These are phyloP conservation scores for Python bivittatus DNA, from an alignment of 2,113 vertebrate genomes.

Conservation along the genomic window DNA sequence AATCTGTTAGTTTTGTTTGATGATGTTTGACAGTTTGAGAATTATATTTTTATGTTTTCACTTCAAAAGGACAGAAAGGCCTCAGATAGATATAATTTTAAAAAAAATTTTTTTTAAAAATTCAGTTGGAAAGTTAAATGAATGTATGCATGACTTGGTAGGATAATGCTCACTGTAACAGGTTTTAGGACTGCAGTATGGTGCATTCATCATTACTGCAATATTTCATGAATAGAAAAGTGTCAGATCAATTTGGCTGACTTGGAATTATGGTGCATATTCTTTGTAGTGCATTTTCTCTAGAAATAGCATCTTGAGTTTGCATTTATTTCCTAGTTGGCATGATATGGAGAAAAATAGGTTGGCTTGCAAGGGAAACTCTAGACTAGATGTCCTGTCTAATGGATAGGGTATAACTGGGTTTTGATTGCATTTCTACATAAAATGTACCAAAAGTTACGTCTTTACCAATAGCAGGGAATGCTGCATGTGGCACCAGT, in stretches of 20 bases:
- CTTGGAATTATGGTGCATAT: not conserved
- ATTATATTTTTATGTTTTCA: constrained; percentile 6
- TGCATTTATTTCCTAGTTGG: too few relatives aligned
- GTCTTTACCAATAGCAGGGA: too few relatives aligned
- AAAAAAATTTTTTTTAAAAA: not conserved
- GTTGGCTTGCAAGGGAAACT: too few relatives aligned
- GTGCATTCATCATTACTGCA: not conserved
- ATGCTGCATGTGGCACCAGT: too few relatives aligned
- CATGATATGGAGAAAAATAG: too few relatives aligned
- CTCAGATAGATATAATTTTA: not conserved
- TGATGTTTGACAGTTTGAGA: not conserved
- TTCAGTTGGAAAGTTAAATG: not conserved
- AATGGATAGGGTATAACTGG: too few relatives aligned
- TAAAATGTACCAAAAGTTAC: too few relatives aligned
- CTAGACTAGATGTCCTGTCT: too few relatives aligned
- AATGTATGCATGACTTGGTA: not conserved
- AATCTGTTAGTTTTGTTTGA: not conserved
- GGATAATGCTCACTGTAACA: not conserved
- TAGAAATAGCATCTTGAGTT: not conserved
- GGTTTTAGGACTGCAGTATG: not conserved
- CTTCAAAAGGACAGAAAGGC: not conserved
- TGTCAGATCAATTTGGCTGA: not conserved
- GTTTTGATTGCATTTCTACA: too few relatives aligned
- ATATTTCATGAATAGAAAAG: not conserved
- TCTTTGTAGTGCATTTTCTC: not conserved